Conservation (phyloP, 2,888 invertebrate species). For the Nesidiocoris tenuis region DNA sequence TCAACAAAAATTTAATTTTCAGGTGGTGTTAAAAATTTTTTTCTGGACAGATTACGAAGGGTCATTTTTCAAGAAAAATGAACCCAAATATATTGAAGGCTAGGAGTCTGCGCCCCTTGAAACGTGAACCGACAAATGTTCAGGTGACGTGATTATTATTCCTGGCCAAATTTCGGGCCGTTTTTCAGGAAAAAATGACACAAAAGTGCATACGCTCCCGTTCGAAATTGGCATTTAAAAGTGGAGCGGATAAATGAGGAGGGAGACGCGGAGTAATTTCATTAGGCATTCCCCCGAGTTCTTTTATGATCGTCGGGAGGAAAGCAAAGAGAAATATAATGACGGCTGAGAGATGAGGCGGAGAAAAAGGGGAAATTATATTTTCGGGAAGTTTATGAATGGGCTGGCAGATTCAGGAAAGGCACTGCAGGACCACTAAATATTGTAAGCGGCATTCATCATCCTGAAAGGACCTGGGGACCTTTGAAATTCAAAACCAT, state of each 20-base stretch:
- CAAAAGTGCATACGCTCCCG: too few relatives aligned
- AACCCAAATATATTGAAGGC: too few relatives aligned
- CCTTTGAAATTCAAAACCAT: neutral
- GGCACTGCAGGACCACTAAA: slow-evolving; percentile 24
- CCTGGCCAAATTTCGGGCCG: too few relatives aligned
- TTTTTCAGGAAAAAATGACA: too few relatives aligned
- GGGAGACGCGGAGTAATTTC: neutral
- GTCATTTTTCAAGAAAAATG: too few relatives aligned
- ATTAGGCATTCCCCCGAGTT: neutral
- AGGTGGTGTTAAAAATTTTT: too few relatives aligned
- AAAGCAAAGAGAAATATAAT: slow-evolving; percentile 4
- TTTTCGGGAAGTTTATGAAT: slow-evolving; percentile 7
- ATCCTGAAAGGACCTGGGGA: slow-evolving; percentile 14
- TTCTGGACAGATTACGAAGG: too few relatives aligned
- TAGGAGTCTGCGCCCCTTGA: too few relatives aligned
- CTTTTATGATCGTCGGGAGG: neutral
- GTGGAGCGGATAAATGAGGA: neutral
- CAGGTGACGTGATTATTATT: too few relatives aligned
- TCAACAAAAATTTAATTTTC: too few relatives aligned
- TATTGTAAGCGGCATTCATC: slow-evolving; percentile 27
- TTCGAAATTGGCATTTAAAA: too few relatives aligned
- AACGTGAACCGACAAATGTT: too few relatives aligned
- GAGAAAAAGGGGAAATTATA: neutral
- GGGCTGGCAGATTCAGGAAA: slow-evolving; percentile 26
- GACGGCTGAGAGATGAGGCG: slow-evolving; percentile 5